Evolutionary conservation across 2,888 invertebrate species (phyloP).

Genomic region (Griposia aprilina): DNA sequence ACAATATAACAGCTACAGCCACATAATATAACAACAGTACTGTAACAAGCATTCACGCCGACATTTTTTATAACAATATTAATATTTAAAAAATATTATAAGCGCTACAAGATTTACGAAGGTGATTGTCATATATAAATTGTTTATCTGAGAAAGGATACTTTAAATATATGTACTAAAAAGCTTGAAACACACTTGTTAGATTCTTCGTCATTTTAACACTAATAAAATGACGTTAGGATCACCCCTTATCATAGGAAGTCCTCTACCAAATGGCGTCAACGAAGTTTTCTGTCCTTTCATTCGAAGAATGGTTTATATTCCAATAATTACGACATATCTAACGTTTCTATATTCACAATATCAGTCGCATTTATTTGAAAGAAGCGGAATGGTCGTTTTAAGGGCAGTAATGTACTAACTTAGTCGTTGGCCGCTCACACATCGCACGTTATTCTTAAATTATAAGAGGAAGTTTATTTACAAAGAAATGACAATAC

Average conservation of each 20-base stretch:
- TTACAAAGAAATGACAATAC: slow-evolving; percentile 47
- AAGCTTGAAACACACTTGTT: slow-evolving; percentile 28
- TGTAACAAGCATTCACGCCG: slow-evolving; percentile 57
- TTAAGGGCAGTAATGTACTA: slow-evolving; percentile 5
- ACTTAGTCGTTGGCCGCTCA: neutral
- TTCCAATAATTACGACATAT: slow-evolving; percentile 27
- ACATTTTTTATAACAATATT: slow-evolving; percentile 51
- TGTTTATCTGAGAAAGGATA: slow-evolving; percentile 37
- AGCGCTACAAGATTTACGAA: slow-evolving; percentile 63
- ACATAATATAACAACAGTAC: slow-evolving; percentile 49
- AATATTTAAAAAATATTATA: slow-evolving; percentile 50
- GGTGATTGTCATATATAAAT: slow-evolving; percentile 56
- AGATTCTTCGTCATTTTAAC: neutral
- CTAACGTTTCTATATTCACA: slow-evolving; percentile 55
- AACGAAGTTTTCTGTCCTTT: neutral
- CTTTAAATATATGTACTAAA: slow-evolving; percentile 30
- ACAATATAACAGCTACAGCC: slow-evolving; percentile 46
- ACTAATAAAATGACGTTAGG: neutral
- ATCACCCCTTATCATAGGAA: slow-evolving; percentile 41
- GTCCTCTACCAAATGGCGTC: slow-evolving; percentile 4
- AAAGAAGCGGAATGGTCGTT: slow-evolving; percentile 48
- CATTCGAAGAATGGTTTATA: slow-evolving; percentile 2
- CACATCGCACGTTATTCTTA: slow-evolving; percentile 9
- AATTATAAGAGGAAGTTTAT: slow-evolving; percentile 27
- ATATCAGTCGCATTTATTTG: slow-evolving; percentile 58